Conservation (phyloP, 1,140 invertebrate species). For the Anagrus nilaparvatae region DNA sequence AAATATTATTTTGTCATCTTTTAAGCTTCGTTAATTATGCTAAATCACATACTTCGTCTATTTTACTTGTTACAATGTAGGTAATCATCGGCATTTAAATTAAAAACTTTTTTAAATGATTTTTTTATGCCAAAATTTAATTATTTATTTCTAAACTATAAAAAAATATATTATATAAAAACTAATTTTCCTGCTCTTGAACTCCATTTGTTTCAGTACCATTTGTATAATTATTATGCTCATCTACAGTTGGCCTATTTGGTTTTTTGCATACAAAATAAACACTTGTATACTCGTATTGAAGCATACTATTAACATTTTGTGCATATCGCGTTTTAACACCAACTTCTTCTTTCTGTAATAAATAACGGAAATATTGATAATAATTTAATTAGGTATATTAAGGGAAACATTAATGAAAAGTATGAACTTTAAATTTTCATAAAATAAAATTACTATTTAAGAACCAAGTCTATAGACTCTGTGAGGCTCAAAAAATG, state of each 20-base stretch:
- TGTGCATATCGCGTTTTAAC: slow-evolving; percentile 83
- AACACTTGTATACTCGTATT: slow-evolving; percentile 80
- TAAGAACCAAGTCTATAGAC: no score
- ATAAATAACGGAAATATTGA: slow-evolving; percentile 26
- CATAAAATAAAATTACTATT: neutral
- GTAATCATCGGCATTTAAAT: no score
- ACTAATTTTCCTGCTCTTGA: slow-evolving; percentile 29
- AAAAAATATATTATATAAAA: no score
- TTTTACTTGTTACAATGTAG: no score
- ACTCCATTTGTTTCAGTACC: slow-evolving; percentile 29
- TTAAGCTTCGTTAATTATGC: no score
- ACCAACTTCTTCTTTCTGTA: slow-evolving; percentile 64
- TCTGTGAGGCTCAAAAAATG: no score
- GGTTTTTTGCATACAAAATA: slow-evolving; percentile 82
- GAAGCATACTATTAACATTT: slow-evolving; percentile 88
- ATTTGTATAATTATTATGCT: slow-evolving; percentile 23
- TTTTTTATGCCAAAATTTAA: no score
- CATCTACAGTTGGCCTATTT: slow-evolving; percentile 16
- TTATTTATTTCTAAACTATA: no score
- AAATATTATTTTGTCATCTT: no score
- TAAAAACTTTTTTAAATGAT: no score
- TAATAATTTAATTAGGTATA: slow-evolving; percentile 14
- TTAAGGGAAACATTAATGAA: slow-evolving; percentile 11
- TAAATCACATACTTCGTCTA: no score
- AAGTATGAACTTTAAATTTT: neutral